Conservation (phyloP, 2,113 vertebrate genomes). For the Archilochus colubris region DNA sequence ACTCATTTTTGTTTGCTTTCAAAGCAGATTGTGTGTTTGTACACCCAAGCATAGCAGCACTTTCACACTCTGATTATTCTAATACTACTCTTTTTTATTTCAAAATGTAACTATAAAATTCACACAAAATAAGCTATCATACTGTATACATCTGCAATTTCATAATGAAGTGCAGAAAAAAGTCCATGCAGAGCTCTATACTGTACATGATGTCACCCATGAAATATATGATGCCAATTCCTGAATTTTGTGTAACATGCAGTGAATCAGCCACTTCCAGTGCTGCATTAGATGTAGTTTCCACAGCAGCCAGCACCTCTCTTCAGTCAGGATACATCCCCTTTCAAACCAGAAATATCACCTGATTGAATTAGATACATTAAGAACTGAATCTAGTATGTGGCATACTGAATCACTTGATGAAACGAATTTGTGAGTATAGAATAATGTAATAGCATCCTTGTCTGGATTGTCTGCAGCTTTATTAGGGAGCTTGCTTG, state of each 20-base stretch:
- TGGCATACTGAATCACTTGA: conserved; percentile 34
- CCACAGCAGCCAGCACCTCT: conserved; percentile 3
- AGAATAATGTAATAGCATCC: not conserved
- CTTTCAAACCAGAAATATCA: conserved; percentile 28
- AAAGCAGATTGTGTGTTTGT: not conserved
- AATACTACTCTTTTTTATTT: not conserved
- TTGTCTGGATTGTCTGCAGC: not conserved
- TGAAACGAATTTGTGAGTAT: conserved; percentile 32
- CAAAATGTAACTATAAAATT: conserved; percentile 17
- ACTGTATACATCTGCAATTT: not conserved
- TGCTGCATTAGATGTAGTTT: not conserved
- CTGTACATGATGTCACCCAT: not conserved
- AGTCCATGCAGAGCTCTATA: not conserved
- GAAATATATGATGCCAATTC: not conserved
- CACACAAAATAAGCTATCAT: not conserved
- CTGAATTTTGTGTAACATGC: not conserved
- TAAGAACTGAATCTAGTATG: conserved; percentile 37
- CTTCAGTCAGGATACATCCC: conserved; percentile 7
- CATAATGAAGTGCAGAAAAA: not conserved
- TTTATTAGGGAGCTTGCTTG: not conserved
- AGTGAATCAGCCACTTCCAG: not conserved
- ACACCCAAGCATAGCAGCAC: not conserved
- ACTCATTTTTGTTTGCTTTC: not conserved
- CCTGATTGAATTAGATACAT: conserved; percentile 35
- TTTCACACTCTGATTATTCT: not conserved